Evolutionary conservation across 2,888 invertebrate species (phyloP), one percentile per base, ranked within the genome.

Genomic region (Dynastes grantii): DNA sequence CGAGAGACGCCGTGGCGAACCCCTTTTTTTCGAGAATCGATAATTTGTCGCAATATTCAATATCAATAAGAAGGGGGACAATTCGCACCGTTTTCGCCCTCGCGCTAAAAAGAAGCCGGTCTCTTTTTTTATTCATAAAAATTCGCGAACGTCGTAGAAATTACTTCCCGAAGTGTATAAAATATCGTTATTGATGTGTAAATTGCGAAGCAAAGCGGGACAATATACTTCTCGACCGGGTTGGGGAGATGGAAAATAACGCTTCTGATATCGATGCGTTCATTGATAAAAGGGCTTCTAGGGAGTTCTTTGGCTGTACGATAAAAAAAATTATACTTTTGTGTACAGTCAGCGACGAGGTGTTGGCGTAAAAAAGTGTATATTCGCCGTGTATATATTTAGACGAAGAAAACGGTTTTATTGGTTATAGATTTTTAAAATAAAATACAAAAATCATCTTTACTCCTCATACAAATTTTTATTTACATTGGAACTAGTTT

Each of bases 121-220:
- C 45, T 45, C 45, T 45, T 11, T 11, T 58, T 27, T 58, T 45
- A 67, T 67, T 67, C 65, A 67, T 16, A 67, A 67, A 67, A 67
- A 45, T 67, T 67, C 65, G 45, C 40, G 45, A 67, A 49, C 40
- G 16, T 11, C 65, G 45, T 37, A 22, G 16, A 45, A 67, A 67
- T 67, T 67, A 67, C 65, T 67, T 67, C 65, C 65, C 2, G 45
- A 40, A 45, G 40, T 37, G 32, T 45, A 67, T 67, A 67, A 45
- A 67, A 67, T 67, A 45, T 45, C 45, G 65, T 67, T 67, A 67
- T 67, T 67, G 65, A 67, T 67, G 65, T 67, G 65, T 67, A 67
- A 67, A 67, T 67, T 67, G 55, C 55, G 55, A 58, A 58, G 55
- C 55, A 40, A 32, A 29, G 27, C 11, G 5, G 29, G 13, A 63